Evolutionary conservation across 2,888 invertebrate genomes (phyloP), one percentile per base, ranked within the genome.

Genomic region (Trichacis sp.): DNA sequence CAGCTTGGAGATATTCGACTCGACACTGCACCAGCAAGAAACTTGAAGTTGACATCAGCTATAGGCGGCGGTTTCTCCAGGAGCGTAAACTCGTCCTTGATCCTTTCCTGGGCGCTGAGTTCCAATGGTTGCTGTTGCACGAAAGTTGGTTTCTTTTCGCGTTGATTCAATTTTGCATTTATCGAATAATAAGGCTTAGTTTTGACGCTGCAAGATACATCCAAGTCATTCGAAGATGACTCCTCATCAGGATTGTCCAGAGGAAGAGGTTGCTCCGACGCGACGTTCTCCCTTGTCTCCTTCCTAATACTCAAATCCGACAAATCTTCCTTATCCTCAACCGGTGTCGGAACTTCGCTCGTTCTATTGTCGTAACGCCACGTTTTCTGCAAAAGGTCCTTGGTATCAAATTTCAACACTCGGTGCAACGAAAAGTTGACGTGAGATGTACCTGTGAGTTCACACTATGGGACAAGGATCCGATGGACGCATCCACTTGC

Each of bases 401-500:
- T 29, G 5, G 24, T 42, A 18, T 20, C n/a, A n/a, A 8, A n/a
- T 58, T 64, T 64, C 56, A 48, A 46, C 24, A 24, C 24, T 8
- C 24, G 24, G 8, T 24, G 24, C 24, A 24, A 24, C 24, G 24
- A 63, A 55, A 59, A 66, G 53, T 33, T 33, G n/a, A 33, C 33
- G 33, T 11, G 50, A 73, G 73, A 78, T 82, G 78, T 84, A 84
- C 84, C 84, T 83, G 81, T 80, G 76, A 80, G 79, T 77, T 82
- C 77, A 78, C 79, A 80, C 77, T 78, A 78, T 75, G 78, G 81
- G 81, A 77, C 76, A 80, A 79, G 79, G 79, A 80, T 81, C 83
- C 84, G 82, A 77, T 79, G 83, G 83, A 82, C 81, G 84, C 84
- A 84, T 84, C 83, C 84, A 83, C 82, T 83, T 84, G 83, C 81